These are phyloP conservation scores for Ciona savignyi DNA, from an alignment of 23 tunicate species.

Conservation along the genomic window DNA sequence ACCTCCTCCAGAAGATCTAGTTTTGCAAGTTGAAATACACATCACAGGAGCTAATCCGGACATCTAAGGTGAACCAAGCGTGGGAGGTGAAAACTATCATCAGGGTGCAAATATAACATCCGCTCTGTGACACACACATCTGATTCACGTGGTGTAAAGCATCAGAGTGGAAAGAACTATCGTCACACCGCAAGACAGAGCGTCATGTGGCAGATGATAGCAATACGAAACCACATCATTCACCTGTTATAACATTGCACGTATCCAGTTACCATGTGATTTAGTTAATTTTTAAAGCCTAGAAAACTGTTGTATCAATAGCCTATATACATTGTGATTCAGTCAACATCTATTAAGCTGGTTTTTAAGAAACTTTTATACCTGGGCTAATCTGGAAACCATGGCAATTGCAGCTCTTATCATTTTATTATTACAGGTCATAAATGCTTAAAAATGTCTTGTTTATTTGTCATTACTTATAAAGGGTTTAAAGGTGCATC, in stretches of 20 bases:
- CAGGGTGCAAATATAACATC: not conserved
- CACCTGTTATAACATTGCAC: not conserved
- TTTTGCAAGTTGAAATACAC: not conserved
- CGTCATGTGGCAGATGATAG: not conserved
- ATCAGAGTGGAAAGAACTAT: not conserved
- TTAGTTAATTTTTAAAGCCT: too few relatives aligned
- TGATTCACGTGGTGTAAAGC: not conserved
- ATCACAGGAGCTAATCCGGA: not conserved
- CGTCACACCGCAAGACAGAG: not conserved
- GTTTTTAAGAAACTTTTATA: too few relatives aligned
- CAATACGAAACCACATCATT: not conserved
- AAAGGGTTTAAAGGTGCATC: too few relatives aligned
- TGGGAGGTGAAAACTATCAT: not conserved
- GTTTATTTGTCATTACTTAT: too few relatives aligned
- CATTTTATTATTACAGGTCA: too few relatives aligned
- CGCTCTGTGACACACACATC: not conserved
- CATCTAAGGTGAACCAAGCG: not conserved
- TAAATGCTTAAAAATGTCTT: too few relatives aligned
- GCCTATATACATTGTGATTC: too few relatives aligned
- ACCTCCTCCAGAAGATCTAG: slow-evolving; percentile 3
- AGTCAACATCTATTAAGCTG: too few relatives aligned
- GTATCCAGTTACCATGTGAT: too few relatives aligned
- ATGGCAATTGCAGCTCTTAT: too few relatives aligned
- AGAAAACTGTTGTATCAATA: too few relatives aligned
- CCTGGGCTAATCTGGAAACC: too few relatives aligned